Evolutionary conservation across 2,888 invertebrate species (phyloP), one percentile per base, ranked within the genome.

Genomic region (Parnassius glacialis): DNA sequence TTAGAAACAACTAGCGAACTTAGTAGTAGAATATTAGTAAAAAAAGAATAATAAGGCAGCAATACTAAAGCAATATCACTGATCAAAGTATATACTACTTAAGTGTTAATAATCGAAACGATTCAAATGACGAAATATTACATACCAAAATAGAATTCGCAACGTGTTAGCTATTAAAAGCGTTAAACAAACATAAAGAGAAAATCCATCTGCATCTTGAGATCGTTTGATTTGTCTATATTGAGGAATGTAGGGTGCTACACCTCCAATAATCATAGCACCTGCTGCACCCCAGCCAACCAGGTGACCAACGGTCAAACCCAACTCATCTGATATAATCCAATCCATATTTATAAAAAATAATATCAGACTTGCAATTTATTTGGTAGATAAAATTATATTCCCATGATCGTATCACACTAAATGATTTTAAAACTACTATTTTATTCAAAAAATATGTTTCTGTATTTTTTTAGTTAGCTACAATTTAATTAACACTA

Each of bases 61-160:
- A 34, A 34, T 34, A 34, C 7, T 34, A 34, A 34, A 34, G 34
- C 34, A 34, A 7, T 34, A 34, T 34, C 5, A 34, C 34, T 5
- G 5, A 34, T 0, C 34, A 34, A 34, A 34, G 12, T 12, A 45
- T 9, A 50, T 50, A 16, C n/a, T n/a, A n/a, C n/a, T n/a, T n/a
- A 10, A 10, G 50, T 9, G 9, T 20, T 16, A 50, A 50, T 51
- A 25, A 51, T 51, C 3, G 10, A 51, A 51, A 11, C 11, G 7
- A 34, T 34, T 7, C 5, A 34, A 34, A 7, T 3, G 34, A 34
- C 34, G 34, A 34, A 9, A 34, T 13, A 42, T 65, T 73, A 92
- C 95, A 92, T 92, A 99, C 99, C 99, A 99, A 92, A 99, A 99
- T 76, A 99, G 93, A 81, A 99, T 99, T 79, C 99, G 94, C 68